Base-by-base conservation (phyloP, 2,797 vertebrate species). In the Molossus alvarezi region DNA sequence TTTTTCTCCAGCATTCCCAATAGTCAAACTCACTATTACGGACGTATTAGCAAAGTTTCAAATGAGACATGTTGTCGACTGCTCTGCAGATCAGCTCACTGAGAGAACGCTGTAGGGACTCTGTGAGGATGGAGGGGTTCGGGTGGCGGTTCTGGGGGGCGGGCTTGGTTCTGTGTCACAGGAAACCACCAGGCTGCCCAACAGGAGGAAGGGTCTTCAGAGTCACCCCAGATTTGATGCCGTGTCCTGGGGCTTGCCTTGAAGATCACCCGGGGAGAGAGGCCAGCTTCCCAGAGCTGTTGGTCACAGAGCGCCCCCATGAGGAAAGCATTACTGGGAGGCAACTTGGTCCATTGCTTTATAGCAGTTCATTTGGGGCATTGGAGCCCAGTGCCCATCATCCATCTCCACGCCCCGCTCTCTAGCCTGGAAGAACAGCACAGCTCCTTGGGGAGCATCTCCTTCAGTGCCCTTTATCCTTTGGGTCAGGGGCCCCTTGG, bases 1-100 rank as follows among this genome's bases (percentile, higher is more conserved):
- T 62, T 79, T 55, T 58, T 95, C 82, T 93, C 57, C 73, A 79
- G 81, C 45, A 57, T 64, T 75, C 69, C 57, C 29, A 71, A 58
- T 17, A 83, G 53, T 72, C 67, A 94, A 65, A 58, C 10, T 76
- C 91, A 88, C 53, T 33, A 69, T 85, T 51, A 76, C 27, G 37
- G 53, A 90, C 27, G 71, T 67, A 72, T 67, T 45, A 87, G 48
- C 27, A 51, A 88, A 92, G 88, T 33, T 91, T n/a, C 45, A 17
- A 91, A 62, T n/a, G 45, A 85, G 80, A 73, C 48, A 75, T 10
- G 3, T 29, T 41, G 45, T 29, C 0, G 0, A 51, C 29, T 6
- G 3, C 20, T 60, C 37, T 23, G n/a, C 11, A n/a, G 76, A 18
- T 15, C 20, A 9, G 5, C 37, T 11, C 58, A 20, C 21, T 20